A percentile compares a stretch with the other conserved stretches of the same genome.
Evolutionary conservation across 2,113 vertebrate species (phyloP).

Genomic region (Pteruthius melanotis): DNA sequence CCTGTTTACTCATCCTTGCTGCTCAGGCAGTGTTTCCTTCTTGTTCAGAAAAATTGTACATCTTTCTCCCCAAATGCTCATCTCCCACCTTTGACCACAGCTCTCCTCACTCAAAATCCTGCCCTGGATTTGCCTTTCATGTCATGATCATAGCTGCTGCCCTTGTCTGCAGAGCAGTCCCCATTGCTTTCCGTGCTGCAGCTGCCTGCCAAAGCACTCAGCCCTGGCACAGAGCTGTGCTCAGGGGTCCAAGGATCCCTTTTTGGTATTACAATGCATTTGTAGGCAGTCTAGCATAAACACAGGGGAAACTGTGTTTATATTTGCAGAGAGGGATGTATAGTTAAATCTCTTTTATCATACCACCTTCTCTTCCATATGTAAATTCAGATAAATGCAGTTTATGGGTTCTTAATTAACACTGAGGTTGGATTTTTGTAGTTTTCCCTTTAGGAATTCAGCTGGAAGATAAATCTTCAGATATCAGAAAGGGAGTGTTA

Average conservation of each 20-base stretch:
- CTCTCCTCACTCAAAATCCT: not conserved
- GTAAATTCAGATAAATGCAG: slow-evolving; percentile 18
- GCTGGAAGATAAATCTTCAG: slow-evolving; percentile 13
- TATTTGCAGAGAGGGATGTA: not conserved
- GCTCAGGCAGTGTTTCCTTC: not conserved
- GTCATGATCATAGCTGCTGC: not conserved
- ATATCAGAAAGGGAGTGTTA: slow-evolving; percentile 23
- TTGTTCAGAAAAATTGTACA: not conserved
- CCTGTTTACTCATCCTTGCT: slow-evolving; percentile 23
- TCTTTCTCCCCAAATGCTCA: not conserved
- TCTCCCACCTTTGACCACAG: not conserved
- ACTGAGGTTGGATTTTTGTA: not conserved
- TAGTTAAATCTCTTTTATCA: not conserved
- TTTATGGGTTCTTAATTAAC: slow-evolving; percentile 5
- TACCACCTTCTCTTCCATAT: not conserved
- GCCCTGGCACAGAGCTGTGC: not conserved
- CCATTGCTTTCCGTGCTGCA: not conserved
- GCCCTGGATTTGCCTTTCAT: not conserved
- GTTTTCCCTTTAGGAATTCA: slow-evolving; percentile 14
- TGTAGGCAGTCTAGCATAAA: slow-evolving; percentile 7
- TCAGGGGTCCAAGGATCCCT: not conserved
- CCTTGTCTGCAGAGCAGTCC: not conserved
- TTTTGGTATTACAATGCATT: not conserved
- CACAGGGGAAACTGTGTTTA: not conserved
- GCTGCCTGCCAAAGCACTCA: not conserved